These are phyloP conservation scores for Eidolon helvum DNA, from an alignment of 2,113 vertebrate genomes.

Conservation along the genomic window DNA sequence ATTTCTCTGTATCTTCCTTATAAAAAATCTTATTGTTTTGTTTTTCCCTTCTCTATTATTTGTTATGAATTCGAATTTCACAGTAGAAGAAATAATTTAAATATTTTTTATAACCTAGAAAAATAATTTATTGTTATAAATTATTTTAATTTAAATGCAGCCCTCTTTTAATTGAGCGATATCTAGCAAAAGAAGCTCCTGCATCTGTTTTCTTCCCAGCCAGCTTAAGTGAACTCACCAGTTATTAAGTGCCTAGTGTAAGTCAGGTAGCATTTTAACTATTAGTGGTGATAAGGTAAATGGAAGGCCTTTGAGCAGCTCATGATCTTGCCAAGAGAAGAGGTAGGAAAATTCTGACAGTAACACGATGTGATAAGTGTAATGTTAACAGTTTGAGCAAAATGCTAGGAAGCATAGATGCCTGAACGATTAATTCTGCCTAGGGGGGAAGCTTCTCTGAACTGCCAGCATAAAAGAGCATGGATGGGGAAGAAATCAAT, in stretches of 20 bases:
- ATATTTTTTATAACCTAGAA: neutral
- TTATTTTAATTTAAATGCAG: neutral
- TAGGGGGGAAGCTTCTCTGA: neutral
- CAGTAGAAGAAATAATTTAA: neutral
- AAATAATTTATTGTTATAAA: neutral
- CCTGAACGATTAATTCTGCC: slow-evolving; percentile 35
- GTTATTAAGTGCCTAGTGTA: neutral
- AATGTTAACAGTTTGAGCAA: slow-evolving; percentile 35
- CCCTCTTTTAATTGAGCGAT: neutral
- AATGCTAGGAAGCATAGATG: neutral
- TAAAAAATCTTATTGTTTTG: neutral
- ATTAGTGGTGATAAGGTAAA: neutral
- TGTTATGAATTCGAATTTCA: neutral
- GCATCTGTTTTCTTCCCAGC: neutral
- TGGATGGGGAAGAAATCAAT: neutral
- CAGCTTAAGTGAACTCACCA: neutral
- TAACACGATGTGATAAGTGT: neutral
- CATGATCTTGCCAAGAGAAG: neutral
- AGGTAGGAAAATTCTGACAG: neutral
- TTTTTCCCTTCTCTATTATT: neutral
- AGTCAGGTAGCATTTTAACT: neutral
- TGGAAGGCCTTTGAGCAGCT: neutral
- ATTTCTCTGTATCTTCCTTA: neutral
- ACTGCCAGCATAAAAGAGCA: slow-evolving; percentile 25
- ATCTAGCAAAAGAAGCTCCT: neutral